Conservation (phyloP, 2,113 vertebrate species). For the Caracal caracal region DNA sequence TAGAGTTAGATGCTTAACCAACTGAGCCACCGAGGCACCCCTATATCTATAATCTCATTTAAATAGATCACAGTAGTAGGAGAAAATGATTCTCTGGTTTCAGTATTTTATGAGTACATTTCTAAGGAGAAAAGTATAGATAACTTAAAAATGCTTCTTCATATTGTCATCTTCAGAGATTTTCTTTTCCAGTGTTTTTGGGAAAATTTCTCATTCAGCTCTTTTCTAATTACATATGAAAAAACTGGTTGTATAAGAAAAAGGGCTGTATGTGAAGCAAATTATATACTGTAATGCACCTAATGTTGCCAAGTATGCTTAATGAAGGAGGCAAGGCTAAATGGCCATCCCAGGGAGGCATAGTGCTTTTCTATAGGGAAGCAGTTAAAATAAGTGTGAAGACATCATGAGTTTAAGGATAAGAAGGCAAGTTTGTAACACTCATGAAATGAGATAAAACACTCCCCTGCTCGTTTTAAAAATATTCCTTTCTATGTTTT, state of each 20-base stretch:
- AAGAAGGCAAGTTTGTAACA: not conserved
- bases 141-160: slow-evolving; percentile 15
- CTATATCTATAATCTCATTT: not conserved
- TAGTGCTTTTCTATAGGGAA: not conserved
- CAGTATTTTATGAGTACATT: not conserved
- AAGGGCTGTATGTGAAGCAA: not conserved
- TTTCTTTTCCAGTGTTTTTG: not conserved
- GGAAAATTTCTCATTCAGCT: slow-evolving; percentile 30
- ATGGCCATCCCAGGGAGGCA: not conserved
- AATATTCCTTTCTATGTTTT: slow-evolving; percentile 12
- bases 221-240: slow-evolving; percentile 10
- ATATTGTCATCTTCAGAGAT: slow-evolving; percentile 4
- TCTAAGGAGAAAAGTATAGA: slow-evolving; percentile 1
- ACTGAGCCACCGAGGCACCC: too few species aligned
- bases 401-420: not conserved
- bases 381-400: slow-evolving; percentile 51
- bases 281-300: not conserved
- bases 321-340: not conserved
- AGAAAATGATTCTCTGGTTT: slow-evolving; percentile 35
- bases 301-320: not conserved
- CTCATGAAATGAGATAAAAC: not conserved
- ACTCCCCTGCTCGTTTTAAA: not conserved
- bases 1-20: too few species aligned
- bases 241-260: not conserved
- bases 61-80: not conserved